phyloP scores from a whole-genome alignment of 2,113 vertebrate species.

The Sander lucioperca region DNA sequence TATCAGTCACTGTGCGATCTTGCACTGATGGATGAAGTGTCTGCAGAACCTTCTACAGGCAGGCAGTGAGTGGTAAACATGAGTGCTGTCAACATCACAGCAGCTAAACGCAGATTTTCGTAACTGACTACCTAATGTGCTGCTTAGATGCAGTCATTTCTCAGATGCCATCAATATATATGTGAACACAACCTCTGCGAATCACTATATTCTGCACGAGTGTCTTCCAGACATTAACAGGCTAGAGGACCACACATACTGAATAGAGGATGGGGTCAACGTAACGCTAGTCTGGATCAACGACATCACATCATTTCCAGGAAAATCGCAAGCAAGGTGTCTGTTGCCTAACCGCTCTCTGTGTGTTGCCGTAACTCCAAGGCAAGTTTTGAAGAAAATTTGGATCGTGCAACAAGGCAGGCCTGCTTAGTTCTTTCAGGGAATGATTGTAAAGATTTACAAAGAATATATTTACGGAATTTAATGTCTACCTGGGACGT shows the following conservation, averaged over 20 bases:
- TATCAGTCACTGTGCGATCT: conserved; percentile 68
- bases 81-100: conserved; percentile 24
- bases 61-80: background rate
- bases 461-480: too few relatives aligned
- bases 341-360: too few relatives aligned
- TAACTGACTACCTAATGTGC: background rate
- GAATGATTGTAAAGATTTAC: too few relatives aligned
- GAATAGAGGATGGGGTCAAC: background rate
- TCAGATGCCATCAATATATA: background rate
- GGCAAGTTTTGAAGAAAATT: too few relatives aligned
- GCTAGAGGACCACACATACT: background rate
- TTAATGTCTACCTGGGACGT: too few relatives aligned
- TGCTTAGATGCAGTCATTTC: background rate
- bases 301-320: too few relatives aligned
- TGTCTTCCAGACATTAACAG: background rate
- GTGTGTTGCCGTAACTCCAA: too few relatives aligned
- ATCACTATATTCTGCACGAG: background rate
- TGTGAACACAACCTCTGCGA: background rate
- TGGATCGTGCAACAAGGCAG: too few relatives aligned
- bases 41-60: conserved; percentile 13
- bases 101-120: background rate
- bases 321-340: too few relatives aligned
- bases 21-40: conserved; percentile 39
- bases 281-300: background rate
- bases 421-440: too few relatives aligned